Evolutionary conservation across 2,888 invertebrate species (phyloP).

Genomic region (Syritta pipiens): DNA sequence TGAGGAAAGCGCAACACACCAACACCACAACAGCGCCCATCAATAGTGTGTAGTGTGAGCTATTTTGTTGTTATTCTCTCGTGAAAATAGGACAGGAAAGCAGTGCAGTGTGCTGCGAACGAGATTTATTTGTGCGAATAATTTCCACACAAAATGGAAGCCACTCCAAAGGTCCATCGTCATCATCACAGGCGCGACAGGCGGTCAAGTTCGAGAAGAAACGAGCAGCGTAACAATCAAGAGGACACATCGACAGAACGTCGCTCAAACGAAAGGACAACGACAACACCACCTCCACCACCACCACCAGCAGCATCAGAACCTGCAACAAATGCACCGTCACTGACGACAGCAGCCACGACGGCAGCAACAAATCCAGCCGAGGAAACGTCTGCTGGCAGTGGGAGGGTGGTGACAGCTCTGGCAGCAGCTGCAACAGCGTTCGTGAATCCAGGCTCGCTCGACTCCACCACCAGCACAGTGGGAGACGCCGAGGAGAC

Average conservation of each 20-base stretch:
- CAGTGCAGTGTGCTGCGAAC: constrained; percentile 2
- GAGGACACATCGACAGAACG: constrained; percentile 71
- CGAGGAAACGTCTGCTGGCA: constrained; percentile 61
- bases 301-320: constrained; percentile 38
- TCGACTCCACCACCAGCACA: neutral
- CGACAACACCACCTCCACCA: constrained; percentile 52
- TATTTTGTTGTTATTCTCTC: constrained; percentile 53
- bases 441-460: constrained; percentile 29
- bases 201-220: constrained; percentile 76
- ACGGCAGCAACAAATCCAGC: constrained; percentile 43
- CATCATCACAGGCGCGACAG: constrained; percentile 78
- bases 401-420: constrained; percentile 62
- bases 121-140: too few relatives aligned
- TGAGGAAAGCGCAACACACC: constrained; percentile 70
- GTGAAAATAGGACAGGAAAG: constrained; percentile 56
- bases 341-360: constrained; percentile 57
- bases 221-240: constrained; percentile 73
- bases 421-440: constrained; percentile 49
- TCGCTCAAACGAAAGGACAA: constrained; percentile 56
- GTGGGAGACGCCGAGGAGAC: constrained; percentile 16
- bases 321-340: constrained; percentile 25
- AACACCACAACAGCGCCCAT: constrained; percentile 35
- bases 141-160: constrained; percentile 76
- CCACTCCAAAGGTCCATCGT: constrained; percentile 79
- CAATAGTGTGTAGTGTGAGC: constrained; percentile 33